These are phyloP conservation scores for Lates calcarifer DNA, from an alignment of 2,113 vertebrate genomes.

Conservation along the genomic window DNA sequence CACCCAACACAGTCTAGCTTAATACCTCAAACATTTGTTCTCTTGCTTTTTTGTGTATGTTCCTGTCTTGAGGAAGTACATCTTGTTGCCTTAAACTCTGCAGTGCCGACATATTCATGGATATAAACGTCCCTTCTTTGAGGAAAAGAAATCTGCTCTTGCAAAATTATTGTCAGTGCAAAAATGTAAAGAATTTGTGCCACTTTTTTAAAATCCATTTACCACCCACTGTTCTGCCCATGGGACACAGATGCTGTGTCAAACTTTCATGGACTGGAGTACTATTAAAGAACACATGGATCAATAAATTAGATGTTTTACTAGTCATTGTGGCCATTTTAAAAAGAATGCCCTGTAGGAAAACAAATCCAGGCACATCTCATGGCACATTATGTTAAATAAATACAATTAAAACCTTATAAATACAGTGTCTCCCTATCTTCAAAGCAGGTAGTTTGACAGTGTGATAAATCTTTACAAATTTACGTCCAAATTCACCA, in stretches of 20 bases:
- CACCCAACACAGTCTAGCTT: conserved; percentile 22
- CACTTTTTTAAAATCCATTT: too few relatives aligned
- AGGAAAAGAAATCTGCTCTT: not conserved
- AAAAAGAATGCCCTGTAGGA: too few relatives aligned
- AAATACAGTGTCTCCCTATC: not conserved
- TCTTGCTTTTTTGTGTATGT: not conserved
- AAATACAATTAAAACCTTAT: not conserved
- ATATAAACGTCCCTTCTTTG: not conserved
- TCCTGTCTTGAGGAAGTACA: not conserved
- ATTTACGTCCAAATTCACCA: not conserved
- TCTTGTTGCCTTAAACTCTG: not conserved
- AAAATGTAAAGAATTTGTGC: not conserved
- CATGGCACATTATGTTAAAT: not conserved
- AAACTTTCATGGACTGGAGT: not conserved
- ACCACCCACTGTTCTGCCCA: too few relatives aligned
- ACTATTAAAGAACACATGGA: not conserved
- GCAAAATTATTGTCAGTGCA: not conserved
- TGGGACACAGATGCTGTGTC: too few relatives aligned
- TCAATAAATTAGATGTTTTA: too few relatives aligned
- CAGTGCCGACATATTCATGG: conserved; percentile 1
- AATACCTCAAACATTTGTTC: conserved; percentile 54
- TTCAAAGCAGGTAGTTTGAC: too few relatives aligned
- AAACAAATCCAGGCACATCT: not conserved
- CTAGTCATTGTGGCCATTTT: too few relatives aligned
- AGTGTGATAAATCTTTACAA: too few relatives aligned